Base-by-base conservation (phyloP, 2,113 vertebrate species). In the Cromileptes altivelis region DNA sequence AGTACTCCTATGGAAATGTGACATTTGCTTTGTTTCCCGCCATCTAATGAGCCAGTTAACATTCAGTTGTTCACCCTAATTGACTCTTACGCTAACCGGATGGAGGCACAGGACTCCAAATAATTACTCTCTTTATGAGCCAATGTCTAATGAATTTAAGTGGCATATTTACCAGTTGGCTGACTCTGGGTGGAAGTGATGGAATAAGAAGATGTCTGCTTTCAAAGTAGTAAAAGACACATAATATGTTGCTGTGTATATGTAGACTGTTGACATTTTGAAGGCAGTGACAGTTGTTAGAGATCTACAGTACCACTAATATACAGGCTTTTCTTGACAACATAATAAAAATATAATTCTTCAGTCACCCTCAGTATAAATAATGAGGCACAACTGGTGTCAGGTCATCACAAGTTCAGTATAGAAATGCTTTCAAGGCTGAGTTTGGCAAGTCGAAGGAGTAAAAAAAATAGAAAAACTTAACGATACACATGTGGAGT, bases 41-140 rank as follows among this genome's bases (percentile, higher is more conserved):
- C 85, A 85, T 93, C 92, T 95, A 95, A 95, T 94, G 94, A 96
- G 93, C 89, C 93, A 85, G 92, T 94, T 95, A 94, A 95, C 90
- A 94, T 94, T 94, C 91, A 82, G 89, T 94, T 95, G 93, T 95
- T 94, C 91, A 70, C 85, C 85, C 91, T 95, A 95, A 95, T 94
- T 94, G 94, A 92, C 86, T 92, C 88, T 86, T 89, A 85, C 42
- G 72, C 93, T 91, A 93, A 92, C 91, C 77, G 91, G 90, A 93
- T 87, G 89, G 87, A 91, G 82, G 92, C 87, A 82, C 85, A 84
- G 85, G 78, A 91, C 89, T 87, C 91, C 87, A 87, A 94, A 93
- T 94, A 93, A 94, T 94, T 88, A 91, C 90, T 86, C 76, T 87
- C 87, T 93, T 92, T 93, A 94, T 93, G 91, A 90, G 89, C 64